Evolutionary conservation across 2,797 vertebrate genomes (phyloP).

Genomic region (Furcifer pardalis): DNA sequence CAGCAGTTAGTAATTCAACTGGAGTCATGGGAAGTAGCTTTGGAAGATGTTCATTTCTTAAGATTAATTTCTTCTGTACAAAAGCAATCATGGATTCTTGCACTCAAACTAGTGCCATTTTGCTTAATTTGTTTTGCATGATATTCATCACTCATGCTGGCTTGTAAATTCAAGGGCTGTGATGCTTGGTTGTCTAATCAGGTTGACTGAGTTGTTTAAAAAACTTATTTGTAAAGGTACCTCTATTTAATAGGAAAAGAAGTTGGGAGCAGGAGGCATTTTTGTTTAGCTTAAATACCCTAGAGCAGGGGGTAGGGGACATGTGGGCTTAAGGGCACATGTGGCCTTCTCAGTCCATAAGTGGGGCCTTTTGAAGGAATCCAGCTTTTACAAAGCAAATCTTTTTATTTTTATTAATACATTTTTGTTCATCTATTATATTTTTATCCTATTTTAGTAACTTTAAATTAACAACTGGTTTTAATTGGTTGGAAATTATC

Average conservation of each 20-base stretch:
- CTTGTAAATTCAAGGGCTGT: background rate
- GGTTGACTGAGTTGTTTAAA: background rate
- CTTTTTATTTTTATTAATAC: no score
- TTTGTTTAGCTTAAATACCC: background rate
- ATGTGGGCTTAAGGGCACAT: no score
- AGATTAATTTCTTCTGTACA: conserved; percentile 2
- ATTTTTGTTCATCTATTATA: no score
- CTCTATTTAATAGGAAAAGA: background rate
- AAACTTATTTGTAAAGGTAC: background rate
- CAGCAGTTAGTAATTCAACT: conserved; percentile 31
- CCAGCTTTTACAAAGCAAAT: no score
- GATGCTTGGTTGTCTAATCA: background rate
- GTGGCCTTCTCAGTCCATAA: no score
- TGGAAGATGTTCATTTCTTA: background rate
- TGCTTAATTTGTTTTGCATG: conserved; percentile 34
- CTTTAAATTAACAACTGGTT: no score
- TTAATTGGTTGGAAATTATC: no score
- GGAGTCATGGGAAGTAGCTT: background rate
- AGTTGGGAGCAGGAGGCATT: background rate
- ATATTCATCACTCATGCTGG: conserved; percentile 10
- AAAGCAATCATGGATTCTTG: conserved; percentile 22
- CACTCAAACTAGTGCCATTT: background rate
- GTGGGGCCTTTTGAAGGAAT: no score
- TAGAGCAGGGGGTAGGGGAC: no score
- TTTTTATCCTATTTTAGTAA: no score